A percentile compares a stretch with the other conserved stretches of the same genome.
phyloP scores from a whole-genome alignment of 2,113 vertebrate species.

The Daboia siamensis region DNA sequence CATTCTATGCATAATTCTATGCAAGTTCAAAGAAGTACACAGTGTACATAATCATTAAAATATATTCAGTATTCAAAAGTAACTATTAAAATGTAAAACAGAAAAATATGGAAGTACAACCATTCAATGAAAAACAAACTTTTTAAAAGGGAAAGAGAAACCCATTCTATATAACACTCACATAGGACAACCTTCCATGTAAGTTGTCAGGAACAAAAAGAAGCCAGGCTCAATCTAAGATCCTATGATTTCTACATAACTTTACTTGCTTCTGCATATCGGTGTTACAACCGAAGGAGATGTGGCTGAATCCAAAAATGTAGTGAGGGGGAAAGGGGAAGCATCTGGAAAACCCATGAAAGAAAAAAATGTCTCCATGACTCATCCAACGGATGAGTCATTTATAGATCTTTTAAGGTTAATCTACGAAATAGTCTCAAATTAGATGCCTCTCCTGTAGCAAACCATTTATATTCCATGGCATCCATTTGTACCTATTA shows the following conservation, averaged over 20 bases:
- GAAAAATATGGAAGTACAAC: neutral
- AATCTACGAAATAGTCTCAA: neutral
- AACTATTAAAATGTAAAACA: neutral
- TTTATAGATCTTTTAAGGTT: neutral
- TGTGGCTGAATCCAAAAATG: neutral
- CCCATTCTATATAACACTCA: neutral
- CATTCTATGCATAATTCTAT: neutral
- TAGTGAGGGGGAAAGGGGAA: neutral
- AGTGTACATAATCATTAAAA: neutral
- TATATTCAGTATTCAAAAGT: neutral
- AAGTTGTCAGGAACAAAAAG: neutral
- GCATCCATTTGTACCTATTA: neutral
- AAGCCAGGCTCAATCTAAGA: neutral
- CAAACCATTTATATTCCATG: neutral
- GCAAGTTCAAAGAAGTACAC: neutral
- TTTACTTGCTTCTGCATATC: neutral
- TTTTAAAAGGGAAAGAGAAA: neutral
- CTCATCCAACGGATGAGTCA: neutral
- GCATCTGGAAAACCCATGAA: neutral
- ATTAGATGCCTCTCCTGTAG: neutral
- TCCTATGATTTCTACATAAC: neutral
- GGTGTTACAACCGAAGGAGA: neutral
- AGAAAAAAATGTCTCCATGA: neutral
- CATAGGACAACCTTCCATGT: neutral
- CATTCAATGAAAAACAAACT: neutral